Conservation (phyloP, 2,888 invertebrate species). For the Lutraria lutraria region DNA sequence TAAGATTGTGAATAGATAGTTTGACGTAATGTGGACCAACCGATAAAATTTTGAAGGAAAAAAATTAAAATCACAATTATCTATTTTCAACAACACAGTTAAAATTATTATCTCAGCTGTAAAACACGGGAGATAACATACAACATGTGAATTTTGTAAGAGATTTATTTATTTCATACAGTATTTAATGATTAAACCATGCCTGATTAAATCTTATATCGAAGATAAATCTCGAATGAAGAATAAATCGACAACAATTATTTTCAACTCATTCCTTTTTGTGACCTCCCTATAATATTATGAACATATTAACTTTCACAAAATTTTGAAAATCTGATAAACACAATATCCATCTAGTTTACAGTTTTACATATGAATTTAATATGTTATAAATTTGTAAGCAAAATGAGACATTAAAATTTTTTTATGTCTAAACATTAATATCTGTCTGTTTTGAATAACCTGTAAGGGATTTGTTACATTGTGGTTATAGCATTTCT, state of each 20-base stretch:
- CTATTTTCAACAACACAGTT: slow-evolving; percentile 2
- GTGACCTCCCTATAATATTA: background rate
- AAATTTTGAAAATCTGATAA: background rate
- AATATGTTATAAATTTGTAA: slow-evolving; percentile 4
- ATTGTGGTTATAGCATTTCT: too few species aligned
- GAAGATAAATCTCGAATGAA: background rate
- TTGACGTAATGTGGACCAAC: background rate
- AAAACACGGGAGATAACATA: background rate
- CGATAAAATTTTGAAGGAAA: background rate
- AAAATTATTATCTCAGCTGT: slow-evolving; percentile 2
- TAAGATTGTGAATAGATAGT: slow-evolving; percentile 1
- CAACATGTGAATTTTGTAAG: background rate
- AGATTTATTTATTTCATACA: background rate
- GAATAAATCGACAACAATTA: background rate
- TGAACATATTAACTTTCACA: background rate
- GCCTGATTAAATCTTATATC: background rate
- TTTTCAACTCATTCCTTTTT: background rate
- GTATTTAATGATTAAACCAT: background rate
- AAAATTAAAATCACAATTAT: slow-evolving; percentile 24
- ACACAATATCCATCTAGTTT: background rate
- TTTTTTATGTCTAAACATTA: background rate
- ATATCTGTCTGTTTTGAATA: background rate
- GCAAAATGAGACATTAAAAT: background rate
- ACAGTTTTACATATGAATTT: background rate
- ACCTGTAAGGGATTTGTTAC: background rate